Evolutionary conservation across 2,888 invertebrate species (phyloP).

Genomic region (Drosophila testacea): DNA sequence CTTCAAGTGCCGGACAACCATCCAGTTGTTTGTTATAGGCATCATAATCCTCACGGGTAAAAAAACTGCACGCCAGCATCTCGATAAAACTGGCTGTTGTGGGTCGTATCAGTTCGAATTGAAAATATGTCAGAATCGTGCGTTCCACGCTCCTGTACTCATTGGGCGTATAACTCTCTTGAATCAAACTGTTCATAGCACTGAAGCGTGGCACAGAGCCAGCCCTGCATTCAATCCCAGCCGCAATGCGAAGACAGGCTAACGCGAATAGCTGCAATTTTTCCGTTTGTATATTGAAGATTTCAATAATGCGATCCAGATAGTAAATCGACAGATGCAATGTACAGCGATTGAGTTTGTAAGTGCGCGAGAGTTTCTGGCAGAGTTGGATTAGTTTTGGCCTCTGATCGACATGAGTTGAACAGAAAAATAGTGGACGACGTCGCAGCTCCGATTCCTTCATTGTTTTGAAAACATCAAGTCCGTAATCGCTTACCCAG

Average conservation of each 20-base stretch:
- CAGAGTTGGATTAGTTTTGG: constrained; percentile 71
- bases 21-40: constrained; percentile 49
- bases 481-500: constrained; percentile 82
- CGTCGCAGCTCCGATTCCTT: constrained; percentile 81
- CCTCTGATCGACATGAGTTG: constrained; percentile 74
- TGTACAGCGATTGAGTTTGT: constrained; percentile 74
- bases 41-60: constrained; percentile 84
- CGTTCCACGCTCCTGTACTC: constrained; percentile 87
- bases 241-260: too few species aligned
- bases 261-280: too few species aligned
- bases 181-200: constrained; percentile 84
- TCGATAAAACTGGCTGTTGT: constrained; percentile 88
- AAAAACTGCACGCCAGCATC: constrained; percentile 86
- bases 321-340: constrained; percentile 87
- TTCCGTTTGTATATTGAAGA: constrained; percentile 88
- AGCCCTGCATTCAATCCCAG: constrained; percentile 87
- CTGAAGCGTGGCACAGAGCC: constrained; percentile 85
- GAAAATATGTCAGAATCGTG: constrained; percentile 86
- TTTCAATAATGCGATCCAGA: constrained; percentile 91
- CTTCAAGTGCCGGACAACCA: background rate
- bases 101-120: constrained; percentile 87
- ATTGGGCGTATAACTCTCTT: constrained; percentile 79
- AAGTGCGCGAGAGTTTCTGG: constrained; percentile 60
- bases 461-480: constrained; percentile 80
- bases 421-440: constrained; percentile 65